Evolutionary conservation across 2,113 vertebrate species (phyloP), one percentile per base, ranked within the genome.

Genomic region (Lasiurus cinereus): DNA sequence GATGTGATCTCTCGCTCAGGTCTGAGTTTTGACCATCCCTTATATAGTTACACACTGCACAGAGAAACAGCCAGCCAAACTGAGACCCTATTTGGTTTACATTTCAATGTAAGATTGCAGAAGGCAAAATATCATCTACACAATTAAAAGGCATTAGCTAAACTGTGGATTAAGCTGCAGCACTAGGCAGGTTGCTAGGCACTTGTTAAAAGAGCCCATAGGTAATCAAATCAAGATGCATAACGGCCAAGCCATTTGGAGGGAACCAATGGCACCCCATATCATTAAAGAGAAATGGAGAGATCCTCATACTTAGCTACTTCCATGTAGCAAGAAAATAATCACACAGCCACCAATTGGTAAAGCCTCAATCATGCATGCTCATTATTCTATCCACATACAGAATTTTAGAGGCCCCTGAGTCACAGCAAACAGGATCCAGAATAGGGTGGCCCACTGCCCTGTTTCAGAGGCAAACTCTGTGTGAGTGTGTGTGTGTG

Each of bases 141-240:
- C 97, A 97, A 98, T 98, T 98, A 96, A 98, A 97, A 96, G 54
- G 56, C 94, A 94, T 98, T 97, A 96, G 92, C 93, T 97, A 96
- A 97, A 98, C 94, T 91, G 95, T 92, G 52, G 88, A 93, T 94
- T 97, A 90, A 89, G 87, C 97, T 94, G 86, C 39, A 82, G 92
- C 88, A 95, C 46, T 76, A 59, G 97, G 96, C 96, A 97, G 97
- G 97, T 95, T 94, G 97, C 88, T 96, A 97, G 80, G 89, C 87
- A 98, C 95, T 97, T 98, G 95, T 95, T 97, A 93, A 78, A 96
- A 93, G 0, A 87, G 84, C 83, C 92, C 77, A 3, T 5, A 86
- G 89, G 18, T 77, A 88, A 85, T 33, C 3, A 27, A 83, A 82
- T 85, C 46, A 66, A 54, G 72, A 87, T 69, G 83, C 31, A 19